Percentiles rank a stretch among this genome's conserved stretches.
Evolutionary conservation across 2,888 invertebrate genomes (phyloP).

Genomic region (Parochlus steinenii): DNA sequence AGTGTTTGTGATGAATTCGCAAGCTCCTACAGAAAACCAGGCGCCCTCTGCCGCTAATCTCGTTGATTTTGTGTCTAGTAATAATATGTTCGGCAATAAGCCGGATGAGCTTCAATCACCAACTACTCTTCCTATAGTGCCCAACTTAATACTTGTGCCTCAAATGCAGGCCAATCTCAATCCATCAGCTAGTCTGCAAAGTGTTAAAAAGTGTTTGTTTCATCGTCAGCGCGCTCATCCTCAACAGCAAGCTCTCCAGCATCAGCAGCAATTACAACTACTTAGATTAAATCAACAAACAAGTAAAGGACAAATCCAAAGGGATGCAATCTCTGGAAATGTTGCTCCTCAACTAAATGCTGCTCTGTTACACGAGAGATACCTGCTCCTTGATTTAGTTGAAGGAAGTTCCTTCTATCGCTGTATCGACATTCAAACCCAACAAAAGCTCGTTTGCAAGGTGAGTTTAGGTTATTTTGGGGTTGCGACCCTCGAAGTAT

Average conservation of each 20-base stretch:
- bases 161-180: conserved; percentile 11
- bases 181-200: conserved; percentile 5
- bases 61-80: no score
- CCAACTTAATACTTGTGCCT: no score
- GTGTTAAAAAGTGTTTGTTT: conserved; percentile 11
- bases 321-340: conserved; percentile 11
- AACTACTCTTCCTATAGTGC: no score
- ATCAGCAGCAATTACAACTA: no score
- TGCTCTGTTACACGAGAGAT: conserved; percentile 64
- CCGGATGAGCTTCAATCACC: no score
- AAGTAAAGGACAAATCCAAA: no score
- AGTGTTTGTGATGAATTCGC: no score
- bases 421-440: conserved; percentile 71
- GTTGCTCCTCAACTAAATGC: conserved; percentile 30
- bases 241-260: conserved; percentile 3
- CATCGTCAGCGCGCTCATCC: conserved; percentile 10
- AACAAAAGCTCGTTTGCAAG: conserved; percentile 79
- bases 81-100: no score
- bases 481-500: no score
- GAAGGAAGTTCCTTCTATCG: conserved; percentile 63
- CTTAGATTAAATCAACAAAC: no score
- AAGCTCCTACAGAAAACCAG: no score
- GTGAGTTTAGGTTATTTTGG: conserved; percentile 46
- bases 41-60: no score
- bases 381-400: conserved; percentile 61